phyloP scores from a whole-genome alignment of 2,888 invertebrate genomes.

The Luperina nickerlii region DNA sequence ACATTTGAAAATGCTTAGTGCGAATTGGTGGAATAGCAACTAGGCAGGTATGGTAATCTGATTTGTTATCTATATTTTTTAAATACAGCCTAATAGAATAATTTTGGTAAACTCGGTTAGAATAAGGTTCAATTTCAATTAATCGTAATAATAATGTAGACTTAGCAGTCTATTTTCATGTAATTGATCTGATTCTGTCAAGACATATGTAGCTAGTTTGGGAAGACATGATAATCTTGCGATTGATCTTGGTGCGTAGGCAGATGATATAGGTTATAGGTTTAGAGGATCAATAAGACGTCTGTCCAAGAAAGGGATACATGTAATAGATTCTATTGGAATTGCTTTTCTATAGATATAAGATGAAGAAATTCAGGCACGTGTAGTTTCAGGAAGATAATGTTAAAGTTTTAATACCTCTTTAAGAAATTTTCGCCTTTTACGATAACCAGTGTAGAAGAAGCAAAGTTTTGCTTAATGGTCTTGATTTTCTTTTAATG shows the following conservation, averaged over 20 bases:
- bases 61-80: background rate
- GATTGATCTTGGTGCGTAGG: conserved; percentile 26
- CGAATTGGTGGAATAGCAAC: too few relatives aligned
- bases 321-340: background rate
- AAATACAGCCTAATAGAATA: background rate
- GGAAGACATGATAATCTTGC: conserved; percentile 12
- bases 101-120: background rate
- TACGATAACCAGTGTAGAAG: background rate
- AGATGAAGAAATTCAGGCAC: background rate
- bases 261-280: background rate
- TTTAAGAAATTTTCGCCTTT: background rate
- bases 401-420: background rate
- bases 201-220: background rate
- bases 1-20: too few relatives aligned
- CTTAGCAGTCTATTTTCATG: background rate
- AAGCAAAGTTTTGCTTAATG: conserved; percentile 19
- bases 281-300: conserved; percentile 15
- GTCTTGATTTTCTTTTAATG: conserved; percentile 18
- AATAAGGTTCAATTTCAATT: background rate
- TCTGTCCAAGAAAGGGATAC: background rate
- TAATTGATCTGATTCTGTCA: conserved; percentile 2
- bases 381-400: background rate
- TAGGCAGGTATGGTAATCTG: too few relatives aligned
- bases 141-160: background rate
- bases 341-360: background rate